Evolutionary conservation across 2,797 vertebrate species (phyloP).

Genomic region (Notoglanidium macrostoma): DNA sequence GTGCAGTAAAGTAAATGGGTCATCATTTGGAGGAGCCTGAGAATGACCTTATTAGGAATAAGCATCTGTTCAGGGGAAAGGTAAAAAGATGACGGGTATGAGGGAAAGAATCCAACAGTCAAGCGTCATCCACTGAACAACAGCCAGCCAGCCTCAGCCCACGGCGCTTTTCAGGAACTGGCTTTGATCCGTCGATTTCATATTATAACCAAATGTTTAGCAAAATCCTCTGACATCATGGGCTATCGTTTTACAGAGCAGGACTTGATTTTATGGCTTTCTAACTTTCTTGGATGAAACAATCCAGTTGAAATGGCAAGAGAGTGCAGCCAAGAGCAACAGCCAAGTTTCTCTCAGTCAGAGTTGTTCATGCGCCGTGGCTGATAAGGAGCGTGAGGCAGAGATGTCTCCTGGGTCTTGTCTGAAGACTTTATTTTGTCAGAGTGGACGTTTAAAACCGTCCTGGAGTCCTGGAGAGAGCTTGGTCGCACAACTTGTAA

Average conservation of each 20-base stretch:
- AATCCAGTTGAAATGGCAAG: slow-evolving; percentile 32
- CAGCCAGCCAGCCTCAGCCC: slow-evolving; percentile 44
- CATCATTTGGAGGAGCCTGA: slow-evolving; percentile 50
- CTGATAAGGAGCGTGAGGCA: slow-evolving; percentile 40
- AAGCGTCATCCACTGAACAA: slow-evolving; percentile 58
- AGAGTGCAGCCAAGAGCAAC: slow-evolving; percentile 42
- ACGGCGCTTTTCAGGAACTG: slow-evolving; percentile 58
- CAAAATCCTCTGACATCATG: slow-evolving; percentile 64
- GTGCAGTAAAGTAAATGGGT: slow-evolving; percentile 67
- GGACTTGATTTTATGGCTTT: slow-evolving; percentile 60
- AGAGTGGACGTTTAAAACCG: slow-evolving; percentile 8
- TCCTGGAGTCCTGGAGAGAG: neutral
- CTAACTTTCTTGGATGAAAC: slow-evolving; percentile 58
- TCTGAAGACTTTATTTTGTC: slow-evolving; percentile 34
- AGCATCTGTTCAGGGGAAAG: slow-evolving; percentile 67
- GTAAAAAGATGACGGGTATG: slow-evolving; percentile 68
- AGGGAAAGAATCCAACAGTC: slow-evolving; percentile 57
- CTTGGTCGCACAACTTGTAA: slow-evolving; percentile 19
- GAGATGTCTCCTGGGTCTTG: slow-evolving; percentile 40
- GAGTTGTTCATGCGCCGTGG: slow-evolving; percentile 28
- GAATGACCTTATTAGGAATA: slow-evolving; percentile 78
- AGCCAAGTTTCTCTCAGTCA: slow-evolving; percentile 46
- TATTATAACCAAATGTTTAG: slow-evolving; percentile 50
- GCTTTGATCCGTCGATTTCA: slow-evolving; percentile 50
- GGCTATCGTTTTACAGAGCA: slow-evolving; percentile 58